These are phyloP conservation scores for Bombus confusus DNA, from an alignment of 1,140 invertebrate species.

Conservation along the genomic window DNA sequence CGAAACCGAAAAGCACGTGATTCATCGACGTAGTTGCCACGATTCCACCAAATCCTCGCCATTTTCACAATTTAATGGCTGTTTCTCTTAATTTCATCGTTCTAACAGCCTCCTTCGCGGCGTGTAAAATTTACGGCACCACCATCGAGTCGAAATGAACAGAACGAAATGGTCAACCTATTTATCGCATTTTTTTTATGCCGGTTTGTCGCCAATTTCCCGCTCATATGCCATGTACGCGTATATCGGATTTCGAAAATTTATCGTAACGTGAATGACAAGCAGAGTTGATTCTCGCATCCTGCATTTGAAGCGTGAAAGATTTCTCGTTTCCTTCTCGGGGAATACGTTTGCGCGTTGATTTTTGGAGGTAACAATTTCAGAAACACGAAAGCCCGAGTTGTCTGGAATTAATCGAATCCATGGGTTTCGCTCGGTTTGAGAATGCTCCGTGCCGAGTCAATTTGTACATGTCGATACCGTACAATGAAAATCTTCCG, in stretches of 20 bases:
- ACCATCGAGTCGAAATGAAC: background rate
- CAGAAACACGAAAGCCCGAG: background rate
- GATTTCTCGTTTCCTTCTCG: background rate
- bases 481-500: background rate
- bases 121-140: conserved; percentile 26
- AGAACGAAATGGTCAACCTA: conserved; percentile 17
- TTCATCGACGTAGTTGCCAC: background rate
- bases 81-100: conserved; percentile 51
- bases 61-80: conserved; percentile 52
- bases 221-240: background rate
- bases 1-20: conserved; percentile 14
- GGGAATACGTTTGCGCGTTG: background rate
- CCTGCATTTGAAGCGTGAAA: background rate
- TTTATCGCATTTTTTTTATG: background rate
- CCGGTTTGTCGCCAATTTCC: background rate
- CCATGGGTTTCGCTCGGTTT: background rate
- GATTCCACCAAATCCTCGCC: conserved; percentile 28
- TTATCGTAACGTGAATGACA: background rate
- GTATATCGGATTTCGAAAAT: background rate
- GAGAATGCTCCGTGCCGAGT: background rate
- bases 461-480: conserved; percentile 24
- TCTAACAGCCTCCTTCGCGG: conserved; percentile 43
- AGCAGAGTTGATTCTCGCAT: background rate
- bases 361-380: background rate
- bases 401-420: background rate